Percentiles rank a stretch among this genome's conserved stretches.
Evolutionary conservation across 2,888 invertebrate genomes (phyloP).

Genomic region (Hedychridium roseum): DNA sequence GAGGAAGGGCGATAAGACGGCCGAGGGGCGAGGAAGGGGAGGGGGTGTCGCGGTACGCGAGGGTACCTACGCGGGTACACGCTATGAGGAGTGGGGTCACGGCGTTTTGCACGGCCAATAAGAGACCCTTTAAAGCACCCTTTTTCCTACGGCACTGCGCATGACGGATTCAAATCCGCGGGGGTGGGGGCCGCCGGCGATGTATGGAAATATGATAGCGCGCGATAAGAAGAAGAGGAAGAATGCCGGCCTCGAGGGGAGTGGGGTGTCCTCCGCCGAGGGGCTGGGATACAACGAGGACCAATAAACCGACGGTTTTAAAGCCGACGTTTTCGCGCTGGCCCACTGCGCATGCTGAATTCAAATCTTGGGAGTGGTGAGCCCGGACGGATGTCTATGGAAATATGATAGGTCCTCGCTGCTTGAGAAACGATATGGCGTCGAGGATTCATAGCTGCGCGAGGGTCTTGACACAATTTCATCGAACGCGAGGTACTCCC

Average conservation of each 20-base stretch:
- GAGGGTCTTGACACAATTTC: no score
- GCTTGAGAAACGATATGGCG: constrained; percentile 35
- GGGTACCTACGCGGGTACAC: constrained; percentile 49
- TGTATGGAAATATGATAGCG: constrained; percentile 59
- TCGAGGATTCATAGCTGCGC: not conserved
- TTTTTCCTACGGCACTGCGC: constrained; percentile 51
- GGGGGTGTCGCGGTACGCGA: constrained; percentile 38
- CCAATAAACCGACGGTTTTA: constrained; percentile 44
- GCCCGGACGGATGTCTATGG: constrained; percentile 40
- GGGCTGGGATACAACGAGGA: constrained; percentile 21
- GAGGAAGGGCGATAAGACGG: constrained; percentile 26
- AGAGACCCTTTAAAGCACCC: constrained; percentile 60
- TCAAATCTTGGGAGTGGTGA: constrained; percentile 52
- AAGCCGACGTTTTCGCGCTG: constrained; percentile 35
- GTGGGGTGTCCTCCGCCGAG: no score
- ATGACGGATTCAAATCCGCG: constrained; percentile 56
- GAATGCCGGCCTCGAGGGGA: constrained; percentile 34
- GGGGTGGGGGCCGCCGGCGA: constrained; percentile 24
- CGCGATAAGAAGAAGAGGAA: constrained; percentile 47
- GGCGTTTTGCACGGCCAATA: constrained; percentile 59
- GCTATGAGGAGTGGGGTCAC: constrained; percentile 45
- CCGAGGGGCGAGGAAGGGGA: constrained; percentile 36
- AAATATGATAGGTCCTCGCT: constrained; percentile 49
- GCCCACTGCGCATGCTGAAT: constrained; percentile 58
- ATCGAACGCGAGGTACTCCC: no score